Percentiles rank a stretch among this genome's conserved stretches.
These are phyloP conservation scores for Pimpla rufipes DNA, from an alignment of 2,888 invertebrate species.

Conservation along the genomic window DNA sequence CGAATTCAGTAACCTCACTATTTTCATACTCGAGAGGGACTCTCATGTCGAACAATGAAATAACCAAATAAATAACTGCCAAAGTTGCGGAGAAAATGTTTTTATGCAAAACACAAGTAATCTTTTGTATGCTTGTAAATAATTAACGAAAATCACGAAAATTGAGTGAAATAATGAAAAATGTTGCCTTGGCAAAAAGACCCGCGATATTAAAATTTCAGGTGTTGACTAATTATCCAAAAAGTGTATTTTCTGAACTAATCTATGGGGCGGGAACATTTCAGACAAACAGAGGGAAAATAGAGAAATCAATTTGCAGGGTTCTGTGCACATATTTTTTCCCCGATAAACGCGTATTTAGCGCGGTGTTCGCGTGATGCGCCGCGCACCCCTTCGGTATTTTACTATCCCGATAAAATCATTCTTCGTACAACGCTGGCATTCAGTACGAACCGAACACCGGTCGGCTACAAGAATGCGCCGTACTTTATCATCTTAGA, in stretches of 20 bases:
- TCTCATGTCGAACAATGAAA: neutral
- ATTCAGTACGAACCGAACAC: neutral
- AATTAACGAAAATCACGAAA: too few species aligned
- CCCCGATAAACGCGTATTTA: neutral
- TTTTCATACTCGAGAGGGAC: neutral
- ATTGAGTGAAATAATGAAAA: too few species aligned
- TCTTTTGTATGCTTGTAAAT: too few species aligned
- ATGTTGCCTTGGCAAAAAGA: neutral
- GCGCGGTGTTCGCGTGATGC: neutral
- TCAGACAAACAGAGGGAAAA: neutral
- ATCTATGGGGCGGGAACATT: neutral
- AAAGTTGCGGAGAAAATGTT: neutral
- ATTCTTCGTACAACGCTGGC: neutral
- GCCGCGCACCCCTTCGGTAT: neutral
- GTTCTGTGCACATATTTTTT: neutral
- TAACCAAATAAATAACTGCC: neutral
- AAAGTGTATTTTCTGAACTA: neutral
- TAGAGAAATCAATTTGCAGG: neutral
- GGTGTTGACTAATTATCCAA: neutral
- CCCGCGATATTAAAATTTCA: neutral
- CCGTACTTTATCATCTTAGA: neutral
- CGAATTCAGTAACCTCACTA: conserved; percentile 25
- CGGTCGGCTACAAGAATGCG: neutral
- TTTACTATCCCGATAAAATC: neutral
- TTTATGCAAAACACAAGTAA: too few species aligned